phyloP scores from a whole-genome alignment of 2,888 invertebrate species.

The Pammene fasciana region DNA sequence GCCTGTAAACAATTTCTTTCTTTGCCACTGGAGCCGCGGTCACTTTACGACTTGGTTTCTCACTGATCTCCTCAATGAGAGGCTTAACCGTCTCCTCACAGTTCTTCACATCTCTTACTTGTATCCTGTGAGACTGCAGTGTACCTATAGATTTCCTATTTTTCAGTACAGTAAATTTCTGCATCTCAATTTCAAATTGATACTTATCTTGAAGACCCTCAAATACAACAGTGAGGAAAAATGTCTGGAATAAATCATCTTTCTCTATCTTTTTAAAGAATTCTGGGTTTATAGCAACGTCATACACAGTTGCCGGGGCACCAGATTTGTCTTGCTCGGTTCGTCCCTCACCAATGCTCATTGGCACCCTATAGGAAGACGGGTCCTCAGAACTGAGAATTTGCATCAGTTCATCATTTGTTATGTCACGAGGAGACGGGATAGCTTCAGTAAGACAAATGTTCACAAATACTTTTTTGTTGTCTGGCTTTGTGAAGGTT shows the following conservation, averaged over 20 bases:
- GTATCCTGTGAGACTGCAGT: conserved; percentile 88
- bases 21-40: conserved; percentile 48
- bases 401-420: conserved; percentile 86
- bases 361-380: conserved; percentile 90
- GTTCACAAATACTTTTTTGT: conserved; percentile 92
- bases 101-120: conserved; percentile 85
- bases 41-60: conserved; percentile 49
- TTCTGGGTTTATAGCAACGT: conserved; percentile 91
- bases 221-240: conserved; percentile 90
- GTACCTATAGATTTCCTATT: conserved; percentile 89
- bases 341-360: conserved; percentile 94
- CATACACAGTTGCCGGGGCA: conserved; percentile 88
- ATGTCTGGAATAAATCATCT: conserved; percentile 88
- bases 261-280: conserved; percentile 90
- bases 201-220: conserved; percentile 91
- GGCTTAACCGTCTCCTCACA: conserved; percentile 63
- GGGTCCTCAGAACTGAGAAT: conserved; percentile 88
- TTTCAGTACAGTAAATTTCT: conserved; percentile 86
- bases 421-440: conserved; percentile 88
- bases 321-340: conserved; percentile 91
- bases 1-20: conserved; percentile 82
- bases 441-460: conserved; percentile 91
- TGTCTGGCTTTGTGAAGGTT: conserved; percentile 85
- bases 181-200: conserved; percentile 86
- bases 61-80: conserved; percentile 85